These are phyloP conservation scores for Cyanoliseus patagonus DNA, from an alignment of 2,113 vertebrate genomes.

Conservation along the genomic window DNA sequence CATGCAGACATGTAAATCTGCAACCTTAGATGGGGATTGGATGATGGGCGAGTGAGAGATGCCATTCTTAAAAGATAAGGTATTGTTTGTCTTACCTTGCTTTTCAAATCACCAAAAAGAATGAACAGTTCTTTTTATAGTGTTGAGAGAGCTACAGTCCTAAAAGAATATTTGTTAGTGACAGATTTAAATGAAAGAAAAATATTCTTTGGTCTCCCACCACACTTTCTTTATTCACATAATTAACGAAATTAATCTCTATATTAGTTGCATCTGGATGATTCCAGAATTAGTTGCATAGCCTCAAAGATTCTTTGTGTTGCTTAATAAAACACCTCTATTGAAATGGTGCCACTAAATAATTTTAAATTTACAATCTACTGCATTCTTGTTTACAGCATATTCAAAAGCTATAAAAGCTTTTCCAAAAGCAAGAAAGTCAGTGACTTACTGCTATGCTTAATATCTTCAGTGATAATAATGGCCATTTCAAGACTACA, in stretches of 20 bases:
- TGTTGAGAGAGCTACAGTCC: background rate
- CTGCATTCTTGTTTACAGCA: background rate
- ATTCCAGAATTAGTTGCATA: background rate
- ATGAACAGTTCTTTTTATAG: conserved; percentile 17
- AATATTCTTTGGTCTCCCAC: conserved; percentile 39
- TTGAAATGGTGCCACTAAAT: background rate
- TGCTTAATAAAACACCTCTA: conserved; percentile 25
- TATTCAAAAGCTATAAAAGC: background rate
- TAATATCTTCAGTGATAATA: background rate
- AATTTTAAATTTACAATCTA: conserved; percentile 12
- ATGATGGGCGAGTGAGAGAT: background rate
- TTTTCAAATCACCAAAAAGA: conserved; percentile 47
- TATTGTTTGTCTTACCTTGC: background rate
- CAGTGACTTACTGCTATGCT: background rate
- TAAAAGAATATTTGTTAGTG: conserved; percentile 36
- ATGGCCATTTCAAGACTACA: background rate
- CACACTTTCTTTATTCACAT: conserved; percentile 38
- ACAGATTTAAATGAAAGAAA: conserved; percentile 26
- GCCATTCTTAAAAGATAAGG: background rate
- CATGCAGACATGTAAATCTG: background rate
- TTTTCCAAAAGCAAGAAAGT: background rate
- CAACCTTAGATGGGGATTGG: background rate
- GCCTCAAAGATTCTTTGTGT: conserved; percentile 1
- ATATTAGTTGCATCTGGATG: background rate
- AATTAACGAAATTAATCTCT: conserved; percentile 62